A percentile compares a stretch with the other conserved stretches of the same genome.
Conservation (phyloP, 2,888 invertebrate genomes). For the Adelphocoris suturalis region DNA sequence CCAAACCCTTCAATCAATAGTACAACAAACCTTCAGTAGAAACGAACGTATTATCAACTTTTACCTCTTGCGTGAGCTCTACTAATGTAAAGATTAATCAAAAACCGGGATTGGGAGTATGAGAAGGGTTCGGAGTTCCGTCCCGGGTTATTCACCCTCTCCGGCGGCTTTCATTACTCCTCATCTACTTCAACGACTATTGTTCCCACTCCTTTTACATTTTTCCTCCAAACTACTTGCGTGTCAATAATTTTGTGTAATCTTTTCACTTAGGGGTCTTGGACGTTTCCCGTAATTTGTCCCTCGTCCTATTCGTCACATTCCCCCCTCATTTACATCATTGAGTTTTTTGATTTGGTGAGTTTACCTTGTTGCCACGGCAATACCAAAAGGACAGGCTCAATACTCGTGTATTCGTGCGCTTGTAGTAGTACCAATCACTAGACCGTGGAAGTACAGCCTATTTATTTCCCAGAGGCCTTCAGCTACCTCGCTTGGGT, state of each 20-base stretch:
- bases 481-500: too few relatives aligned
- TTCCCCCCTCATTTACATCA: background rate
- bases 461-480: too few relatives aligned
- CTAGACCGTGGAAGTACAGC: too few relatives aligned
- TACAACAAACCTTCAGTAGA: too few relatives aligned
- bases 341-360: background rate
- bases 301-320: background rate
- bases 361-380: background rate
- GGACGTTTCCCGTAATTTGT: background rate
- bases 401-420: too few relatives aligned
- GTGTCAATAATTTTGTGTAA: slow-evolving; percentile 34
- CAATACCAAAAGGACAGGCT: background rate
- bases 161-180: background rate
- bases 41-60: too few relatives aligned
- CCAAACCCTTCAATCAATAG: too few relatives aligned
- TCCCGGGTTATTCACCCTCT: background rate
- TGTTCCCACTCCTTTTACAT: background rate
- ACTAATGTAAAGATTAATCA: too few relatives aligned
- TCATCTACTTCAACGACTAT: background rate
- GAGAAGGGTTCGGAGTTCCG: too few relatives aligned
- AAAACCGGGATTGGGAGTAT: too few relatives aligned
- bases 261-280: slow-evolving; percentile 32
- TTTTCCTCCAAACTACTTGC: slow-evolving; percentile 7
- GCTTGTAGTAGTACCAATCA: too few relatives aligned
- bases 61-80: too few relatives aligned